Percentiles rank a stretch among this genome's conserved stretches.
phyloP scores from a whole-genome alignment of 1,140 invertebrate species.

The Coelopa frigida region DNA sequence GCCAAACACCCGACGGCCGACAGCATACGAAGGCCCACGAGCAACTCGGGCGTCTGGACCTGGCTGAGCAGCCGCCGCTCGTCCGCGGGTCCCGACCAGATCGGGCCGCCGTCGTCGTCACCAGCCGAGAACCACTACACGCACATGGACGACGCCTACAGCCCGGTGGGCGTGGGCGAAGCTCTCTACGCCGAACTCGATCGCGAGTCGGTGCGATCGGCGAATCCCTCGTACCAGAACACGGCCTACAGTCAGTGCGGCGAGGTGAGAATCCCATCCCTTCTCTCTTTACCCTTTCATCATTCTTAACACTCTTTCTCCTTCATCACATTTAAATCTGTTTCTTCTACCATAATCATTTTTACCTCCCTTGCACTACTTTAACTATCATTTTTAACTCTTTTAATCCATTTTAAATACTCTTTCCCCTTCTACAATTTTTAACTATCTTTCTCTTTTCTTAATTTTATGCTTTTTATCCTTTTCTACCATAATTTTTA shows the following conservation, averaged over 20 bases:
- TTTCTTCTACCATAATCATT: background rate
- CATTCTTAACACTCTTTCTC: background rate
- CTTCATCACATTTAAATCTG: background rate
- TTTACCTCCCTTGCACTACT: too few relatives aligned
- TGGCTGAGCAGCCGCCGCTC: slow-evolving; percentile 54
- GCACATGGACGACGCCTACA: slow-evolving; percentile 59
- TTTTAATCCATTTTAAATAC: background rate
- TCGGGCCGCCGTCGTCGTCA: slow-evolving; percentile 42
- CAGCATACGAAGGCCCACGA: slow-evolving; percentile 50
- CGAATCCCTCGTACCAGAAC: slow-evolving; percentile 61
- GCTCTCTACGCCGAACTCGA: slow-evolving; percentile 63
- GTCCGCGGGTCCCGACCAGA: slow-evolving; percentile 44
- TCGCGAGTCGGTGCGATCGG: slow-evolving; percentile 46
- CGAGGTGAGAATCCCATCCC: slow-evolving; percentile 40
- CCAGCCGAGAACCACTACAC: slow-evolving; percentile 64
- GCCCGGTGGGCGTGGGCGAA: slow-evolving; percentile 48
- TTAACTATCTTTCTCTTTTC: background rate
- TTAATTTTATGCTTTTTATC: too few relatives aligned
- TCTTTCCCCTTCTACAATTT: background rate
- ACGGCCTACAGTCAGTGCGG: slow-evolving; percentile 57
- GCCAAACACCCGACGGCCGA: slow-evolving; percentile 42
- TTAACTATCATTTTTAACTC: background rate
- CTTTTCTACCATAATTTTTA: too few relatives aligned
- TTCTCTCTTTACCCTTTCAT: background rate
- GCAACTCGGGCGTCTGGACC: slow-evolving; percentile 57